Evolutionary conservation across 2,797 vertebrate species (phyloP).

Genomic region (Anomalospiza imberbis): DNA sequence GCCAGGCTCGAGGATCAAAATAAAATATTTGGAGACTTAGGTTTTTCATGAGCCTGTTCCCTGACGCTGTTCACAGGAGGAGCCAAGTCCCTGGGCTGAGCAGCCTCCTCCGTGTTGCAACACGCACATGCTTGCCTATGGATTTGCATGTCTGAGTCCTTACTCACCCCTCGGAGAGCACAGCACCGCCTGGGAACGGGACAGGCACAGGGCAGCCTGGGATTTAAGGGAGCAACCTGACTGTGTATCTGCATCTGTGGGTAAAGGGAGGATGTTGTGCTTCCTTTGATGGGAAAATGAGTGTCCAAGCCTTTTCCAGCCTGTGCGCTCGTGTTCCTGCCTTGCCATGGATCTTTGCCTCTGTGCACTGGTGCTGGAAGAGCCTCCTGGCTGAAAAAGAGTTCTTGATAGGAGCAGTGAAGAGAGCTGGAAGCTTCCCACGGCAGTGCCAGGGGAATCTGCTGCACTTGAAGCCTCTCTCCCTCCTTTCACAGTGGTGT

Average conservation of each 20-base stretch:
- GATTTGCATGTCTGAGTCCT: conserved; percentile 35
- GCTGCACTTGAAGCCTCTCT: neutral
- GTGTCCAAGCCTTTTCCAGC: neutral
- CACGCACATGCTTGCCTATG: neutral
- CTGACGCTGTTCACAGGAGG: neutral
- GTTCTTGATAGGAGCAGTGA: neutral
- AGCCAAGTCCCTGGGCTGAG: neutral
- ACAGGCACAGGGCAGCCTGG: neutral
- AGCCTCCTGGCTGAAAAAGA: neutral
- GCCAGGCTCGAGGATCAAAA: conserved; percentile 35
- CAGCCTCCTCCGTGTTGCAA: neutral
- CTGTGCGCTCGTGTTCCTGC: accelerated
- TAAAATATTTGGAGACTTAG: conserved; percentile 48
- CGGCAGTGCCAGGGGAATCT: neutral
- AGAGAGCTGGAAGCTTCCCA: neutral
- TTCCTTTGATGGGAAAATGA: neutral
- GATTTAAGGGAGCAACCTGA: neutral
- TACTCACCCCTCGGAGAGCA: neutral
- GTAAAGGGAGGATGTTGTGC: neutral
- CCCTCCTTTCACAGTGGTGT: neutral
- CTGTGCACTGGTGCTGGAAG: neutral
- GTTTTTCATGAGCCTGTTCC: conserved; percentile 22
- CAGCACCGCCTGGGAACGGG: neutral
- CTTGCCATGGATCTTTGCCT: neutral
- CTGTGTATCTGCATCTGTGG: neutral